Percentiles rank a stretch among this genome's conserved stretches.
Evolutionary conservation across 2,888 invertebrate species (phyloP).

Genomic region (Chaitophorus viminalis): DNA sequence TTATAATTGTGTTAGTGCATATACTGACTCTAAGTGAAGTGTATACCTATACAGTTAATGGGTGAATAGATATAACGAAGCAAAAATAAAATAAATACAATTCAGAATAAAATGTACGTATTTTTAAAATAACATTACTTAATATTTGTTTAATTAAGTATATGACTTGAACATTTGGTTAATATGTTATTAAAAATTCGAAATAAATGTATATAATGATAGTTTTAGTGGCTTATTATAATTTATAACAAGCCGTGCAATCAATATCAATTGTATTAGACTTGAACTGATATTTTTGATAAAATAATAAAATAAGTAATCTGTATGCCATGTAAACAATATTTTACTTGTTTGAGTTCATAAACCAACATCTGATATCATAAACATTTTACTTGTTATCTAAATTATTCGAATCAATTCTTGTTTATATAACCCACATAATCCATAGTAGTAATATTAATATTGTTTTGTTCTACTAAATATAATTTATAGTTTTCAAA

Average conservation of each 20-base stretch:
- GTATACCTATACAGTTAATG: too few relatives aligned
- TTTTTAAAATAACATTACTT: neutral
- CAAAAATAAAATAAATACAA: neutral
- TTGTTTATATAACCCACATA: neutral
- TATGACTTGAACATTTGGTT: neutral
- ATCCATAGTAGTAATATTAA: neutral
- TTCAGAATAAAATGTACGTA: neutral
- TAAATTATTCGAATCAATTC: neutral
- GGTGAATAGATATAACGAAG: neutral
- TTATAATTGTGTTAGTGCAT: neutral
- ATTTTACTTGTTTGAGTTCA: neutral
- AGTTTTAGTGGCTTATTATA: too few relatives aligned
- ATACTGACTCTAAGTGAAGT: neutral
- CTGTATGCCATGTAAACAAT: neutral
- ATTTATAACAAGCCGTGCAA: neutral
- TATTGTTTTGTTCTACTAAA: neutral
- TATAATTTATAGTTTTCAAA: neutral
- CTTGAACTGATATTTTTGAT: neutral
- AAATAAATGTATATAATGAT: neutral
- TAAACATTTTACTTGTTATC: neutral
- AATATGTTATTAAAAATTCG: neutral
- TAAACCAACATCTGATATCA: neutral
- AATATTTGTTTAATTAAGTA: neutral
- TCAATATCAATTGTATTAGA: neutral
- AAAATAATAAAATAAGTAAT: neutral